These are phyloP conservation scores for Margarornis squamiger DNA, from an alignment of 2,797 vertebrate species.

Conservation along the genomic window DNA sequence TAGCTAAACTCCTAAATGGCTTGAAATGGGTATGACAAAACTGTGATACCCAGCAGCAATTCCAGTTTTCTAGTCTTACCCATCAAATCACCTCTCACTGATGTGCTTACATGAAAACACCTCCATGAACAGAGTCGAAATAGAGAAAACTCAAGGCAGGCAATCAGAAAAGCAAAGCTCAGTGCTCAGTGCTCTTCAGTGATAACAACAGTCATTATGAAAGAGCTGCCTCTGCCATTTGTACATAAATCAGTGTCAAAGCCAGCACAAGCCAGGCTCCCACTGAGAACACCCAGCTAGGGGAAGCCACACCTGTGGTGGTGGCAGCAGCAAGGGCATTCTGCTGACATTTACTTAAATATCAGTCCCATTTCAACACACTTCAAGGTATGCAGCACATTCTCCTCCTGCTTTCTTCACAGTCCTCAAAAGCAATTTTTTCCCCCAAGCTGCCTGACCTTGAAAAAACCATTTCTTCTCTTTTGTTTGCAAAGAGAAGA, in stretches of 20 bases:
- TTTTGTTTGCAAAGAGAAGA: background rate
- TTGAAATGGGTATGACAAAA: background rate
- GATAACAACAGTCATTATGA: background rate
- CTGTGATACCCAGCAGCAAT: background rate
- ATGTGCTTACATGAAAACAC: background rate
- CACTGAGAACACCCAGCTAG: background rate
- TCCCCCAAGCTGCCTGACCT: background rate
- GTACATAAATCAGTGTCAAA: background rate
- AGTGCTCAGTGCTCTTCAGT: background rate
- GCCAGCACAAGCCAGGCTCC: background rate
- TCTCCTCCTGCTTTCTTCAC: background rate
- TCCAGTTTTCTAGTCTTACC: background rate
- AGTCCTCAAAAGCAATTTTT: background rate
- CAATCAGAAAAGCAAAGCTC: background rate
- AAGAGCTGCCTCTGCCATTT: background rate
- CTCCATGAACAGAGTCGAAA: background rate
- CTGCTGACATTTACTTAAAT: slow-evolving; percentile 19
- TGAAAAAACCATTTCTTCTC: background rate
- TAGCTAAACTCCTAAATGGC: background rate
- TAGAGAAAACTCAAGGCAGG: background rate
- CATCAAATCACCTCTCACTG: background rate
- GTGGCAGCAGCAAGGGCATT: background rate
- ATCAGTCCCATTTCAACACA: background rate
- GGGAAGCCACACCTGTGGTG: background rate
- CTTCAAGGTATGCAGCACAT: background rate